Base-by-base conservation (phyloP, 2,797 vertebrate species). In the Phrynocephalus forsythii region DNA sequence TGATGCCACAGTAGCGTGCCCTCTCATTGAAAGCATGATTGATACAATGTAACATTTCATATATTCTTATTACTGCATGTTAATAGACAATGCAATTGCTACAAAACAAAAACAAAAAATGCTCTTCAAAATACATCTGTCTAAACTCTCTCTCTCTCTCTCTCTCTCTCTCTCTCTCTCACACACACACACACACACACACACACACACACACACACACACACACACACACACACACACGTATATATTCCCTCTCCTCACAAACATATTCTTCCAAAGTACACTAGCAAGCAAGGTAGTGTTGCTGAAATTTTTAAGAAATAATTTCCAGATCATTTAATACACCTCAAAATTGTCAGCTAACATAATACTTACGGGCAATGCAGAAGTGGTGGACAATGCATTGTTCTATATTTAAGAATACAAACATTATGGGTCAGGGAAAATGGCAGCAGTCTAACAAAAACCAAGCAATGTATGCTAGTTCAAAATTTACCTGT, bases 401-500 rank as follows among this genome's bases (percentile, higher is more conserved):
- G 91, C 15, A 88, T 66, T 81, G 73, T 77, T 91, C 90, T 92
- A 89, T 9, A 69, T 77, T 87, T 68, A 93, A 94, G 90, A 90
- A 83, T 52, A 93, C 24, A 79, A 24, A 3, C 30, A 84, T 83
- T 33, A 79, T 6, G 30, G 79, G 56, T 84, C 68, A 16, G 24
- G 63, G 63, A 89, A 88, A 86, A 81, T 56, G 6, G 84, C 44
- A 82, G 63, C 77, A 91, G 66, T 33, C 63, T 81, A 10, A 72
- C 88, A 93, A 66, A 69, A 95, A 77, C 89, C 93, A 95, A 92
- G 95, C 87, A 96, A 95, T 68, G 90, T 91, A 94, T 76, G 90
- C 85, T 92, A 79, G 68, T 92, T 95, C 93, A 91, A 95, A 85
- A 85, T 81, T 96, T 96, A 97, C 96, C 96, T 97, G 95, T 88